Conservation (phyloP, 2,888 invertebrate genomes). For the Cryptophagus acutangulus region DNA sequence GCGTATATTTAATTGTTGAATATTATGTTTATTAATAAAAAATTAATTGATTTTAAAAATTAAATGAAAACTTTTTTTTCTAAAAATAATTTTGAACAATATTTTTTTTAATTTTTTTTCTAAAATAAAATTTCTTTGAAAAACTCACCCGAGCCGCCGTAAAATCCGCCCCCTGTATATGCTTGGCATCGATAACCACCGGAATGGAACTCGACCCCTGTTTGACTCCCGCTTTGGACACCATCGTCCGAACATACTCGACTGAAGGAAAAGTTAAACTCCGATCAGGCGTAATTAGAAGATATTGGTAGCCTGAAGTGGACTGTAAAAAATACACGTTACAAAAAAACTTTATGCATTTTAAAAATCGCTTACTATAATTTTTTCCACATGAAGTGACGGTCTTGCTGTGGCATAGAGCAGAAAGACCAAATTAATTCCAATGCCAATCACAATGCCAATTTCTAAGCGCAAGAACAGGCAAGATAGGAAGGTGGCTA, state of each 20-base stretch:
- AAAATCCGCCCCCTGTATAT: constrained; percentile 62
- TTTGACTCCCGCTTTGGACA: constrained; percentile 66
- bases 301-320: constrained; percentile 52
- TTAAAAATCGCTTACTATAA: constrained; percentile 48
- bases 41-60: constrained; percentile 4
- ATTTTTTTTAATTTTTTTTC: no score
- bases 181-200: constrained; percentile 58
- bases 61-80: no score
- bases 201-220: constrained; percentile 55
- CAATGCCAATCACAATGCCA: constrained; percentile 63
- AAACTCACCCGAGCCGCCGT: constrained; percentile 59
- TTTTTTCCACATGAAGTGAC: constrained; percentile 55
- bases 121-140: constrained; percentile 6
- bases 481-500: constrained; percentile 61
- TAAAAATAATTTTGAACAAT: background rate
- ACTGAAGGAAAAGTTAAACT: constrained; percentile 62
- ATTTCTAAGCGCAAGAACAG: constrained; percentile 61
- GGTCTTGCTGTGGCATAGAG: constrained; percentile 61
- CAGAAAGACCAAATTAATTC: constrained; percentile 57
- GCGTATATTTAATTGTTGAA: no score
- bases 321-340: no score
- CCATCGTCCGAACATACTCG: constrained; percentile 60
- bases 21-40: no score
- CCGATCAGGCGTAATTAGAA: constrained; percentile 58
- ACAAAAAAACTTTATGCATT: no score